A percentile compares a stretch with the other conserved stretches of the same genome.
Evolutionary conservation across 2,113 vertebrate genomes (phyloP).

Genomic region (Cairina moschata): DNA sequence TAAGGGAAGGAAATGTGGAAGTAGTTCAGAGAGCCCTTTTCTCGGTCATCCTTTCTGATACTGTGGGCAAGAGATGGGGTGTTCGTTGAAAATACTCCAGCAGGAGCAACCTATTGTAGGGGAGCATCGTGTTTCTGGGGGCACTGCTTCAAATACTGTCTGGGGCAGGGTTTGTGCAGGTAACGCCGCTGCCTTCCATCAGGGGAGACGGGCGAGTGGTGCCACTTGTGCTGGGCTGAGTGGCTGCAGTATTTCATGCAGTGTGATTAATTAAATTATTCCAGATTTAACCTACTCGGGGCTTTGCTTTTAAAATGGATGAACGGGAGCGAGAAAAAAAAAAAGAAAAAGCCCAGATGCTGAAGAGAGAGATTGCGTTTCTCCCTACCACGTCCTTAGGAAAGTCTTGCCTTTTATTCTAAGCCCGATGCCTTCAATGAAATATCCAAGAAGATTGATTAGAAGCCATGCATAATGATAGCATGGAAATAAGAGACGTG

Average conservation of each 20-base stretch:
- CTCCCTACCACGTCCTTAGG: slow-evolving; percentile 28
- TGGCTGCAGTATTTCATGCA: slow-evolving; percentile 41
- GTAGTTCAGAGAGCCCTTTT: slow-evolving; percentile 3
- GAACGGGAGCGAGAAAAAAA: neutral
- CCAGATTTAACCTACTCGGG: slow-evolving; percentile 56
- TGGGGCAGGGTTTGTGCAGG: neutral
- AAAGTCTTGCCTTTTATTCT: slow-evolving; percentile 63
- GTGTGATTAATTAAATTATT: slow-evolving; percentile 64
- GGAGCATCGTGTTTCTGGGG: slow-evolving; percentile 16
- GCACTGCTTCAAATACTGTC: neutral
- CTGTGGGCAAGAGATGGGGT: neutral
- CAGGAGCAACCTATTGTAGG: neutral
- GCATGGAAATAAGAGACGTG: slow-evolving; percentile 20
- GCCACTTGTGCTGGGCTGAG: slow-evolving; percentile 50
- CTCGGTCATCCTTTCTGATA: neutral
- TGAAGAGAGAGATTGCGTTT: slow-evolving; percentile 7
- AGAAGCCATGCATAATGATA: slow-evolving; percentile 52
- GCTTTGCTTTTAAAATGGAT: slow-evolving; percentile 66
- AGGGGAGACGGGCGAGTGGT: neutral
- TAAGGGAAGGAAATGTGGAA: slow-evolving; percentile 8
- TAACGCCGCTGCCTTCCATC: neutral
- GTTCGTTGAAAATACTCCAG: slow-evolving; percentile 46
- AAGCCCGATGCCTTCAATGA: slow-evolving; percentile 40
- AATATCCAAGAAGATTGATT: slow-evolving; percentile 48
- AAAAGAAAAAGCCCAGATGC: neutral